phyloP scores from a whole-genome alignment of 2,113 vertebrate genomes.

The Tyrannus savana region DNA sequence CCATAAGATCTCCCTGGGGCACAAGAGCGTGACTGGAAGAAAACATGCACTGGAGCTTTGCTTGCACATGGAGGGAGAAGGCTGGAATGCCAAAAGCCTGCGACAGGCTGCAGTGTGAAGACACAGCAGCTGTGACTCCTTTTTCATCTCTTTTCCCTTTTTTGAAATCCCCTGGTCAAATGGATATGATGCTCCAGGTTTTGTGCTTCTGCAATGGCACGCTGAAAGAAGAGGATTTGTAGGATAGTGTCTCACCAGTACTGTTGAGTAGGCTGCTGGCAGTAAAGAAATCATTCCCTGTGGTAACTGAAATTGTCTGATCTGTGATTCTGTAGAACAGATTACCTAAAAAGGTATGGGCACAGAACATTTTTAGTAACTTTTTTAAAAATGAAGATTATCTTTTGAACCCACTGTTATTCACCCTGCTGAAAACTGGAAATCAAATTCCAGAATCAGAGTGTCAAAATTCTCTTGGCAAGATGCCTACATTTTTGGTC shows the following conservation, averaged over 20 bases:
- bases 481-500: not conserved
- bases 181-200: rapidly evolving
- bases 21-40: not conserved
- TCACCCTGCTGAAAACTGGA: not conserved
- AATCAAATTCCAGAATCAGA: not conserved
- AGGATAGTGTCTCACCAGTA: not conserved
- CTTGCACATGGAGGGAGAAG: not conserved
- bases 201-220: not conserved
- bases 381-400: not conserved
- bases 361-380: not conserved
- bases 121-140: not conserved
- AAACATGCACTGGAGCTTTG: not conserved
- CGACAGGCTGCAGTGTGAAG: rapidly evolving
- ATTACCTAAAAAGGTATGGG: not conserved
- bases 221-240: not conserved
- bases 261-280: not conserved
- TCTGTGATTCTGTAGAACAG: not conserved
- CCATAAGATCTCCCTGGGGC: not conserved
- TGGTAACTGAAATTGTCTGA: not conserved
- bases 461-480: not conserved
- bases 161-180: not conserved
- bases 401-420: not conserved
- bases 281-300: not conserved
- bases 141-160: not conserved
- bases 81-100: not conserved